A percentile compares a stretch with the other conserved stretches of the same genome.
Evolutionary conservation across 2,113 vertebrate genomes (phyloP).

Genomic region (Myrmecobius fasciatus): DNA sequence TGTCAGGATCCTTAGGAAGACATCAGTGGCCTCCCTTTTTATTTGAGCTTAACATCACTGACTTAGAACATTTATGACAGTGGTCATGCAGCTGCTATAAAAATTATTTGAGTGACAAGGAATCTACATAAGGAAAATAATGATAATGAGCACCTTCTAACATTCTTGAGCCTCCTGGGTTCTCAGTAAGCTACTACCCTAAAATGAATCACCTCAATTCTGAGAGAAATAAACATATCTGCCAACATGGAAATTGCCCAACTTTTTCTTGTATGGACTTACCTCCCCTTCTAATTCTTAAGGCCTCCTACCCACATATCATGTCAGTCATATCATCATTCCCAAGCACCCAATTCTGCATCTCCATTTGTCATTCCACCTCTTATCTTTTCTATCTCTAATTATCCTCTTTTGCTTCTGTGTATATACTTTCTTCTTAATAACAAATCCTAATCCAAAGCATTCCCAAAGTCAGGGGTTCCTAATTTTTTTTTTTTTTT

Average conservation of each 20-base stretch:
- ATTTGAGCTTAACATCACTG: neutral
- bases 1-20: too few species aligned
- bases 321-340: neutral
- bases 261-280: neutral
- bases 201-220: neutral
- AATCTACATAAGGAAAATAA: neutral
- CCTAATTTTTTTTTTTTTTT: too few species aligned
- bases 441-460: slow-evolving; percentile 19
- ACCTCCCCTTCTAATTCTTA: slow-evolving; percentile 32
- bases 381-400: slow-evolving; percentile 5
- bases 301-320: neutral
- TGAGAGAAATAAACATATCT: neutral
- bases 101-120: neutral
- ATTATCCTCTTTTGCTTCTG: neutral
- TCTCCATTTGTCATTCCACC: neutral
- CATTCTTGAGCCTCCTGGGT: slow-evolving; percentile 15
- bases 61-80: neutral
- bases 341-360: neutral
- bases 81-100: neutral
- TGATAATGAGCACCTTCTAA: neutral
- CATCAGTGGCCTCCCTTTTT: neutral
- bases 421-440: neutral
- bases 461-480: neutral
- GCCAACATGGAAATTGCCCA: neutral
- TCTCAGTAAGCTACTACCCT: slow-evolving; percentile 6